A percentile compares a stretch with the other conserved stretches of the same genome.
phyloP scores from a whole-genome alignment of 2,888 invertebrate genomes.

The Cantharis rustica region DNA sequence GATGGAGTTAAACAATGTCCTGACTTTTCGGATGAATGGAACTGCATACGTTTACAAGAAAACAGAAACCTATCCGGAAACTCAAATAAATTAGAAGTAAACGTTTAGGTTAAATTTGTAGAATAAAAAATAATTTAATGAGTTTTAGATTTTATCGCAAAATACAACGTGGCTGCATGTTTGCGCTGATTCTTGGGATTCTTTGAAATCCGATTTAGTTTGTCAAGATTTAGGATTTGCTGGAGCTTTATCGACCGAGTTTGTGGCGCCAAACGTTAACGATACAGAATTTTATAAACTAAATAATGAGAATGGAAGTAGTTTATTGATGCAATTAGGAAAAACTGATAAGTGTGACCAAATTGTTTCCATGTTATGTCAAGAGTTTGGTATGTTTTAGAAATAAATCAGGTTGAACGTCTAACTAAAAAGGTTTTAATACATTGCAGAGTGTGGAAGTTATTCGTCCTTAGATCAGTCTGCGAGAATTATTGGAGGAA shows the following conservation, averaged over 20 bases:
- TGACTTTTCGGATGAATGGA: slow-evolving; percentile 68
- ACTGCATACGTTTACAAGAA: slow-evolving; percentile 52
- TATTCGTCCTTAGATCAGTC: slow-evolving; percentile 49
- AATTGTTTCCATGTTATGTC: slow-evolving; percentile 61
- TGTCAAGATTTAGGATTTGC: slow-evolving; percentile 62
- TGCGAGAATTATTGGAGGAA: slow-evolving; percentile 59
- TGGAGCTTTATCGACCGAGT: slow-evolving; percentile 51
- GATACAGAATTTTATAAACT: slow-evolving; percentile 39
- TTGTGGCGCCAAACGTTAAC: slow-evolving; percentile 40
- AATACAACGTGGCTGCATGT: slow-evolving; percentile 55
- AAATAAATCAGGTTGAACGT: background rate
- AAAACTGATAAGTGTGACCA: slow-evolving; percentile 54
- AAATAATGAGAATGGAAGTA: slow-evolving; percentile 31
- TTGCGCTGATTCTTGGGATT: slow-evolving; percentile 62
- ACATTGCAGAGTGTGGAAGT: slow-evolving; percentile 53
- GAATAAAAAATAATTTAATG: background rate
- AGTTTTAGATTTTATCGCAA: slow-evolving; percentile 13
- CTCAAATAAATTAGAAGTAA: background rate
- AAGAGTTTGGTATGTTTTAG: slow-evolving; percentile 59
- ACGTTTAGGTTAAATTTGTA: background rate
- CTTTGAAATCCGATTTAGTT: slow-evolving; percentile 59
- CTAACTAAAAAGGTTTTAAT: background rate
- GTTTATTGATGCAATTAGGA: slow-evolving; percentile 57
- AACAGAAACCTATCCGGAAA: background rate
- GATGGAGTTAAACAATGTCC: slow-evolving; percentile 66